These are phyloP conservation scores for Callionymus lyra DNA, from an alignment of 2,113 vertebrate species.

Conservation along the genomic window DNA sequence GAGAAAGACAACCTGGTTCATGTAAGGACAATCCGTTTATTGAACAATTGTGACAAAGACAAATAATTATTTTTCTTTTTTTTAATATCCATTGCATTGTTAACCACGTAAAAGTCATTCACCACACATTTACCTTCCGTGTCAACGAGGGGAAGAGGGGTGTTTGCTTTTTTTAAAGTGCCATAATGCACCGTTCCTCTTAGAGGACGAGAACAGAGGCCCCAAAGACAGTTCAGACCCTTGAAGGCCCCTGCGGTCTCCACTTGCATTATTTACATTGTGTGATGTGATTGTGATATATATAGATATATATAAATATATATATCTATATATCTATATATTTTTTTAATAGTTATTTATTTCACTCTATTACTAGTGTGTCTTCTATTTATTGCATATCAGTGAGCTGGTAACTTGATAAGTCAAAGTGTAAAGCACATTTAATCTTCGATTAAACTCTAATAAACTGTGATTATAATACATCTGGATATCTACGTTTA, in stretches of 20 bases:
- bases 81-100: conserved; percentile 37
- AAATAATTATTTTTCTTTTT: conserved; percentile 28
- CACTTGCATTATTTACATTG: conserved; percentile 33
- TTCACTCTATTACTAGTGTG: conserved; percentile 13
- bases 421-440: conserved; percentile 46
- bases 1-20: conserved; percentile 2
- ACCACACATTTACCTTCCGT: conserved; percentile 34
- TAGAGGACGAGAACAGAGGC: conserved; percentile 55
- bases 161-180: conserved; percentile 51
- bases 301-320: not conserved
- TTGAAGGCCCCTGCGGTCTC: conserved; percentile 32
- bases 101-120: conserved; percentile 44
- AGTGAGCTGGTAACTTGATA: conserved; percentile 57
- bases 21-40: conserved; percentile 57
- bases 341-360: too few species aligned
- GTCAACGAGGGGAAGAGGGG: conserved; percentile 19
- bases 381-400: conserved; percentile 66
- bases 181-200: conserved; percentile 61
- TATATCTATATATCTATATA: too few species aligned
- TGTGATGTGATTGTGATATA: conserved; percentile 22
- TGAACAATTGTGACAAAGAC: conserved; percentile 64
- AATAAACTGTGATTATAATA: conserved; percentile 57
- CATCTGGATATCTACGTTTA: conserved; percentile 62
- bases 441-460: conserved; percentile 45
- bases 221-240: conserved; percentile 24